Base-by-base conservation (phyloP, 2,113 vertebrate genomes). In the Pionites leucogaster region DNA sequence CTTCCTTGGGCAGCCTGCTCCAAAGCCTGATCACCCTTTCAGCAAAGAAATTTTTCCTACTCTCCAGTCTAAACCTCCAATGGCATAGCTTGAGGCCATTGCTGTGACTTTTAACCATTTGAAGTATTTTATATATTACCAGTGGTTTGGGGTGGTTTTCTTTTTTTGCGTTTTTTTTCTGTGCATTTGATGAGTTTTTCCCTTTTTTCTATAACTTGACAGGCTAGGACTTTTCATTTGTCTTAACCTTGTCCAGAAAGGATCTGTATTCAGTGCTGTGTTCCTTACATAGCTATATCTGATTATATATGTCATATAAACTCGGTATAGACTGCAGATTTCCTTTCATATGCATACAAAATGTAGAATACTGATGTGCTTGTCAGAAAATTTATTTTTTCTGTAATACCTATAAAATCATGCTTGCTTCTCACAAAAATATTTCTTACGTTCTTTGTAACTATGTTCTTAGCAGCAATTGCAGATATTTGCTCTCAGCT, bases 121-220 rank as follows among this genome's bases (percentile, higher is more conserved):
- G 3, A 52, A n/a, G 9, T 44, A 46, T 35, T 76, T 86, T 53
- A 72, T 5, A 7, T 76, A 71, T 50, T 82, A 55, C 6, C 14
- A 39, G 6, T 60, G 22, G 3, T 60, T 77, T 80, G 35, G 33
- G 17, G 13, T 37, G 25, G 7, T 14, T 27, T 19, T 41, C 28
- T 42, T 19, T 67, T 3, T 33, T 49, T 25, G 44, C 4, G 8
- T 2, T 2, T 49, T 28, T 50, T 24, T 20, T 41, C 49, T n/a
- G n/a, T 20, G 11, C 17, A 13, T 42, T 52, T 53, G 8, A 7
- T 41, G n/a, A 13, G 0, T 8, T 74, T 7, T 14, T 2, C 6
- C 9, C 1, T 42, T 75, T 62, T 55, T 33, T 57, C 13, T 57
- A 27, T 64, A 60, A 50, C 9, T 89, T 80, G 8, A 49, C 37